phyloP scores from a whole-genome alignment of 2,113 vertebrate species.

The Sander vitreus region DNA sequence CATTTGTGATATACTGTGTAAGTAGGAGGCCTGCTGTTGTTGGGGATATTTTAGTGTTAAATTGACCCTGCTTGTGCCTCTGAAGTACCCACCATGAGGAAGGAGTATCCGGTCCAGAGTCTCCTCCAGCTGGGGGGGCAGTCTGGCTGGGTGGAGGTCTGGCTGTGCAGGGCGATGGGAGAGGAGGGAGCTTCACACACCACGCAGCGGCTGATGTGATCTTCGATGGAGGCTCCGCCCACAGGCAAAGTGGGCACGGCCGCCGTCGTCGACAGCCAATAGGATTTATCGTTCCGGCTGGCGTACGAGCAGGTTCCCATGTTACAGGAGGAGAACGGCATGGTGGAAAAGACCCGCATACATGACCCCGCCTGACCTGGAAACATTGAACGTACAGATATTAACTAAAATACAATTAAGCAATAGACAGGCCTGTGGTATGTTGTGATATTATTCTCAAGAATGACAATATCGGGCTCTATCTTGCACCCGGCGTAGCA shows the following conservation, averaged over 20 bases:
- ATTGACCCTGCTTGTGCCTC: too few relatives aligned
- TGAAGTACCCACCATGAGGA: constrained; percentile 89
- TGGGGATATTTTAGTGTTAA: too few relatives aligned
- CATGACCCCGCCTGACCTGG: constrained; percentile 94
- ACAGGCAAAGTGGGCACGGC: constrained; percentile 81
- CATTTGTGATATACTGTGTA: too few relatives aligned
- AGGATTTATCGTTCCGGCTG: constrained; percentile 92
- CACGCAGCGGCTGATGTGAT: constrained; percentile 90
- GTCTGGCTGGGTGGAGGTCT: constrained; percentile 80
- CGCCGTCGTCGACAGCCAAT: constrained; percentile 89
- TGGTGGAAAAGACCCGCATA: constrained; percentile 91
- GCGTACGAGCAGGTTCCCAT: constrained; percentile 88
- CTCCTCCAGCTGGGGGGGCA: constrained; percentile 88
- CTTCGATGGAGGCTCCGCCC: constrained; percentile 79
- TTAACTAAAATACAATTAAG: too few relatives aligned
- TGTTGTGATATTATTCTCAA: too few relatives aligned
- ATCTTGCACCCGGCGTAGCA: too few relatives aligned
- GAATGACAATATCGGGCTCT: too few relatives aligned
- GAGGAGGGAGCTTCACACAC: constrained; percentile 90
- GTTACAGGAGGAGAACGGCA: constrained; percentile 93
- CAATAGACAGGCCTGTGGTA: too few relatives aligned
- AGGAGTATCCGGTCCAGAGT: constrained; percentile 94
- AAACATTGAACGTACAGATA: not conserved
- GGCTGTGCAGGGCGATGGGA: constrained; percentile 89
- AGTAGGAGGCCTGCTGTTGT: too few relatives aligned